Evolutionary conservation across 2,888 invertebrate species (phyloP), one percentile per base, ranked within the genome.

Genomic region (Mechanitis mazaeus): DNA sequence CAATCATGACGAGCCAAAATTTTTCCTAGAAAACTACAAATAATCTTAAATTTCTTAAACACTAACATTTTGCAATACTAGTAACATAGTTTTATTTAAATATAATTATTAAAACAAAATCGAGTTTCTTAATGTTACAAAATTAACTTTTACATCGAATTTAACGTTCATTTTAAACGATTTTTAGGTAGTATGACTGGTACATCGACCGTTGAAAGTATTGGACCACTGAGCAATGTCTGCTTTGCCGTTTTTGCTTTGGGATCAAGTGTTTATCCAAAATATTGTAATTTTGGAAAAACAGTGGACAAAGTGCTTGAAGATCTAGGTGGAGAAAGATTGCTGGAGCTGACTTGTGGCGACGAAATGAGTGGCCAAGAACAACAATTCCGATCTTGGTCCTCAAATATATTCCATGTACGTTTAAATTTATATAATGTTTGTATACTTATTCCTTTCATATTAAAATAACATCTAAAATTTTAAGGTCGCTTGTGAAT

Each of bases 351-450:
- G 69, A 93, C 94, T 0, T 94, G 94, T 64, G 98, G 98, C 1
- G 98, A 98, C 80, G 98, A 98, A 88, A 94, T 98, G 92, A 96
- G 95, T 75, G 98, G 97, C 0, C 97, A 97, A 81, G 98, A 98
- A 75, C 97, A 97, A 77, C 94, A 97, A 0, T 98, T 98, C 79
- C 92, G 94, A 63, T 93, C 93, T 73, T 97, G 97, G 97, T 96
- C 97, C 0, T 94, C 94, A 0, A 94, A 96, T 76, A 94, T 95
- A 20, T 97, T 97, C 78, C 93, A 94, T 79, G 96, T 96, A 84
- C 85, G 87, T 81, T 28, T 45, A 20, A 0, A 33, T 54, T 54
- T 31, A 3, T 54, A 20, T 33, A 33, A 6, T 54, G 4, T 12
- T 31, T 31, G 31, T 50, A 31, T 31, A 50, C 31, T 31, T 31